Evolutionary conservation across 2,888 invertebrate genomes (phyloP).

Genomic region (Stenchaetothrips biformis): DNA sequence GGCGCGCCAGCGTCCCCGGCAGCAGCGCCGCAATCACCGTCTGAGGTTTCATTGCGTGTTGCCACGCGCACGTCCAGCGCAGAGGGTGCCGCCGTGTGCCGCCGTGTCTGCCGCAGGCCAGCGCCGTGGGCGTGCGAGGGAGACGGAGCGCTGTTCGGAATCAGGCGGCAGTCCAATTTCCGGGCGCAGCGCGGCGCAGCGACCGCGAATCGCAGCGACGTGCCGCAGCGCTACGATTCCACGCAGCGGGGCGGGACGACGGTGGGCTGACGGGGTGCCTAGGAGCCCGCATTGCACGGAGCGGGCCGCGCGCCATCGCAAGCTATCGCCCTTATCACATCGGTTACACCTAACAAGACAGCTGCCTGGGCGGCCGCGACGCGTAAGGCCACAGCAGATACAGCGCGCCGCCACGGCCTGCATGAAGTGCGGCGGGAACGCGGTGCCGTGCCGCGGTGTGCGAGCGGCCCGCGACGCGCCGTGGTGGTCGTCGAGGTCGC

Average conservation of each 20-base stretch:
- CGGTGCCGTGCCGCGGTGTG: no score
- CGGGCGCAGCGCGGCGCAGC: background rate
- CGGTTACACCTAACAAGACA: conserved; percentile 10
- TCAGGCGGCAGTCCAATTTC: no score
- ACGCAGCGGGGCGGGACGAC: background rate
- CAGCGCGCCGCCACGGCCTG: background rate
- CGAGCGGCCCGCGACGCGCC: no score
- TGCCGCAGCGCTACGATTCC: background rate
- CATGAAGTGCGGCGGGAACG: no score
- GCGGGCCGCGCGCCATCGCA: background rate
- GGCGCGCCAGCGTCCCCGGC: background rate
- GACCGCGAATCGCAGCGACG: background rate
- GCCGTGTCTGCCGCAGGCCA: no score
- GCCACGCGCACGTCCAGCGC: background rate
- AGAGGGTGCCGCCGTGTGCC: background rate
- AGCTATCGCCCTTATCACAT: background rate
- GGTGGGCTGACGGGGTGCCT: background rate
- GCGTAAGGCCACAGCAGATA: background rate
- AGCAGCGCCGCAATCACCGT: background rate
- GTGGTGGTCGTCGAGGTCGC: no score
- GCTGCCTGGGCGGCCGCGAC: background rate
- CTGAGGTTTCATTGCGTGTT: background rate
- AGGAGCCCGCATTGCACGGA: background rate
- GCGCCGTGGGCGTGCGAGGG: no score
- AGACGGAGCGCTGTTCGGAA: no score